These are phyloP conservation scores for Alitta virens DNA, from an alignment of 2,888 invertebrate species.

Conservation along the genomic window DNA sequence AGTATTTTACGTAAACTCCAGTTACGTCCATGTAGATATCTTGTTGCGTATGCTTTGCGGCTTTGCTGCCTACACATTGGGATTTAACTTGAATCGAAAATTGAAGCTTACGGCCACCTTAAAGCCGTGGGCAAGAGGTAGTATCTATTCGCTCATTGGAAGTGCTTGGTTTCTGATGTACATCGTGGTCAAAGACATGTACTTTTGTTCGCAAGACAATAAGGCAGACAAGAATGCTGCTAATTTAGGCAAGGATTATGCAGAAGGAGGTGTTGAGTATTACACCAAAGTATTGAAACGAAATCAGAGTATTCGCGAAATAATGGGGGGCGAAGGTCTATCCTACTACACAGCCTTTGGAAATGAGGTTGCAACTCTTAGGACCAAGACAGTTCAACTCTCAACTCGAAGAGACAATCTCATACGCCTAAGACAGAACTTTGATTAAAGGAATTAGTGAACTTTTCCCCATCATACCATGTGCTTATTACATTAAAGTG, in stretches of 20 bases:
- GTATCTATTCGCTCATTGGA: constrained; percentile 64
- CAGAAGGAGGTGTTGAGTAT: constrained; percentile 73
- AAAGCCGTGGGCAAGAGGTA: constrained; percentile 59
- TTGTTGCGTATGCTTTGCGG: constrained; percentile 58
- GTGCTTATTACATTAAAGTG: no score
- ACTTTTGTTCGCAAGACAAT: constrained; percentile 66
- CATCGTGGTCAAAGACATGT: constrained; percentile 67
- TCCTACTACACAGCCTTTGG: constrained; percentile 21
- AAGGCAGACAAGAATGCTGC: constrained; percentile 66
- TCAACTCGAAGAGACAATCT: constrained; percentile 19
- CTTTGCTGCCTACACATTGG: constrained; percentile 55
- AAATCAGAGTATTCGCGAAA: constrained; percentile 70
- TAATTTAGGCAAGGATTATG: constrained; percentile 65
- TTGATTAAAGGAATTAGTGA: no score
- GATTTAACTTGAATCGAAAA: constrained; percentile 61
- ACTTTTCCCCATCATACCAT: no score
- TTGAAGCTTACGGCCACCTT: constrained; percentile 61
- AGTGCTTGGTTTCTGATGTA: constrained; percentile 65
- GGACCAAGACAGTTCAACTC: constrained; percentile 15
- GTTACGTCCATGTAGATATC: constrained; percentile 64
- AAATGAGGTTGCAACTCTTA: constrained; percentile 16
- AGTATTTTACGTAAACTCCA: constrained; percentile 66
- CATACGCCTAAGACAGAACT: not conserved
- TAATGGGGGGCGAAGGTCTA: constrained; percentile 66
- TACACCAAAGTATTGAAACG: constrained; percentile 72